Base-by-base conservation (phyloP, 2,888 invertebrate genomes). In the Exocentrus adspersus region DNA sequence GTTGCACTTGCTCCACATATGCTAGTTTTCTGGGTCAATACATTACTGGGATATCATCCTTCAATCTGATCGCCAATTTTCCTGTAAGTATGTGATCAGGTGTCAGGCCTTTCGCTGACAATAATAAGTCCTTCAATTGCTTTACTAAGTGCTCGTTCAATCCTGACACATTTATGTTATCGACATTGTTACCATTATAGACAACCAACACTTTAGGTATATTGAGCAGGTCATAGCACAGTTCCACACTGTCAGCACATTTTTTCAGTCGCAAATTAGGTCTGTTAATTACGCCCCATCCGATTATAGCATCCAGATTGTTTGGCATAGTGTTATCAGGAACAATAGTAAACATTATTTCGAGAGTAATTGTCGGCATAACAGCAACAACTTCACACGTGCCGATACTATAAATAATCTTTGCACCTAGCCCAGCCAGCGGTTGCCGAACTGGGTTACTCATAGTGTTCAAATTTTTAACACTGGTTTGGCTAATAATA, bases 271-370 rank as follows among this genome's bases (percentile, higher is more conserved):
- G 32, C n/a, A 59, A 2, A 12, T 19, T 14, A 19, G 37, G 59
- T 59, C 59, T 17, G 10, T 41, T 32, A 2, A 60, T 50, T 10
- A 60, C 43, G 12, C 51, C 60, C 60, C 50, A 60, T 17, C 41
- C 51, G 19, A 60, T 60, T 20, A 60, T 19, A 19, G 37, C 10
- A 41, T 32, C 37, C 3, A 37, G 3, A 2, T 37, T n/a, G 9
- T 2, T n/a, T 2, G 37, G 37, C 3, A 37, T 12, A 5, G n/a
- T n/a, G n/a, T 12, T 9, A 37, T 37, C 9, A 12, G 37, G 37
- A 2, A 37, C 37, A 37, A 37, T n/a, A 10, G 37, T 37, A 12
- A 37, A 37, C 2, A 3, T 9, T 2, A 37, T 37, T 12, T 37
- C 37, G 5, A 37, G 12, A n/a, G 37, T 37, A 2, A 37, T n/a